Percentiles rank a stretch among this genome's conserved stretches.
Conservation (phyloP, 2,888 invertebrate species). For the Trimorus sp. region DNA sequence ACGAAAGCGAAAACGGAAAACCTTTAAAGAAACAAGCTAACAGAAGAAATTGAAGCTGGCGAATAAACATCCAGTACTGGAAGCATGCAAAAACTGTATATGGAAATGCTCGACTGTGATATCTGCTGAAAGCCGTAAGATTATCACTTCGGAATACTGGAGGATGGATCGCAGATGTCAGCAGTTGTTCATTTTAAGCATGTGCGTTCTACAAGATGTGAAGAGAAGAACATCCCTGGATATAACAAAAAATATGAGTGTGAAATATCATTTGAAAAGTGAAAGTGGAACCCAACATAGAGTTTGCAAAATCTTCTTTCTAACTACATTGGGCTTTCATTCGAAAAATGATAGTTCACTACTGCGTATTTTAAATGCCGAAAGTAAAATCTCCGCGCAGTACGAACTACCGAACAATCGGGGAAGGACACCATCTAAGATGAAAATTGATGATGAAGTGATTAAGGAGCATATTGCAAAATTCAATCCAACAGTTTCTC, state of each 20-base stretch:
- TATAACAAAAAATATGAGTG: slow-evolving; percentile 4
- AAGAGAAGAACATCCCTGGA: slow-evolving; percentile 16
- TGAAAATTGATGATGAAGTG: slow-evolving; percentile 14
- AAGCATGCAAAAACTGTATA: slow-evolving; percentile 6
- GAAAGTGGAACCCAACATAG: slow-evolving; percentile 1
- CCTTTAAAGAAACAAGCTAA: neutral
- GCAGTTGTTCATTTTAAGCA: slow-evolving; percentile 19
- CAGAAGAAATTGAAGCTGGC: slow-evolving; percentile 6
- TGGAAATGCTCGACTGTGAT: slow-evolving; percentile 1
- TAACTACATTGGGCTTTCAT: slow-evolving; percentile 29
- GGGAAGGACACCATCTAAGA: slow-evolving; percentile 13
- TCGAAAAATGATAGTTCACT: slow-evolving; percentile 24
- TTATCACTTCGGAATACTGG: slow-evolving; percentile 24
- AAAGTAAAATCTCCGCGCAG: slow-evolving; percentile 12
- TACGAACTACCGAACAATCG: slow-evolving; percentile 8
- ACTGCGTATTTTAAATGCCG: slow-evolving; percentile 10
- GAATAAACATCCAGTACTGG: slow-evolving; percentile 9
- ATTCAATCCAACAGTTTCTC: slow-evolving; percentile 36
- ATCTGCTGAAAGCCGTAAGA: neutral
- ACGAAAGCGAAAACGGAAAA: slow-evolving; percentile 15
- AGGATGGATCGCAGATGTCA: slow-evolving; percentile 4
- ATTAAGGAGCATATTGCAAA: slow-evolving; percentile 23
- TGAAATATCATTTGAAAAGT: slow-evolving; percentile 25
- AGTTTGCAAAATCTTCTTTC: slow-evolving; percentile 42
- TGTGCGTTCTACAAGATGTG: slow-evolving; percentile 29